Base-by-base conservation (phyloP, 2,113 vertebrate species). In the Polypterus senegalus region DNA sequence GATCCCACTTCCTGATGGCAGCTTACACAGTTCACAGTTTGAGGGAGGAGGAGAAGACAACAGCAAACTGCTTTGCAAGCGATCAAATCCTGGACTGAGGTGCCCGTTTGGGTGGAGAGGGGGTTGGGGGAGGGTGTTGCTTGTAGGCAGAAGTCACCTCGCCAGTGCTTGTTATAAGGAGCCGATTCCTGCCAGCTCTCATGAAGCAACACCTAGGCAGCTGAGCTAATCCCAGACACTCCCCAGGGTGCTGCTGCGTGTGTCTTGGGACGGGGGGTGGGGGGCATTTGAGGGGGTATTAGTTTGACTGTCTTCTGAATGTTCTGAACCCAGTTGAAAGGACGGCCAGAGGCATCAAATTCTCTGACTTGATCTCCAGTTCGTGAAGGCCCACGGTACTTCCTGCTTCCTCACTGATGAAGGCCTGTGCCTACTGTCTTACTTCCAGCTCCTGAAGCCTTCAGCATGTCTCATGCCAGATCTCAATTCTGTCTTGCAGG, bases 101-200 rank as follows among this genome's bases (percentile, higher is more conserved):
- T 74, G 82, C 77, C 82, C 81, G 84, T 81, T 81, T 53, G 79
- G 79, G 81, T 84, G 81, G 85, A 85, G 75, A 79, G 79, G 71
- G 70, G 72, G 71, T 71, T 60, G 71, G 45, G 61, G 54, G 59
- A 46, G 51, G 61, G 53, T 61, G 61, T 27, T 45, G 59, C 47
- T 27, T 6, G 4, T 60, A 61, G 57, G 47, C 5, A 11, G 9
- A 5, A 43, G 63, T 27, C 27, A 27, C 27, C 27, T 27, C 27
- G 27, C 27, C 27, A 27, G 27, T 27, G 27, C 27, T 27, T 11
- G 54, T 47, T 5, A 57, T 51, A 46, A 4, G 48, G 43, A 44
- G 55, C 51, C 57, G 47, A 61, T 86, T 86, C 81, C 81, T 75
- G 79, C 74, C 76, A 27, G 27, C 27, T 79, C 71, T 79, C 75